Evolutionary conservation across 2,797 vertebrate genomes (phyloP).

Genomic region (Gallinago nigripennis): DNA sequence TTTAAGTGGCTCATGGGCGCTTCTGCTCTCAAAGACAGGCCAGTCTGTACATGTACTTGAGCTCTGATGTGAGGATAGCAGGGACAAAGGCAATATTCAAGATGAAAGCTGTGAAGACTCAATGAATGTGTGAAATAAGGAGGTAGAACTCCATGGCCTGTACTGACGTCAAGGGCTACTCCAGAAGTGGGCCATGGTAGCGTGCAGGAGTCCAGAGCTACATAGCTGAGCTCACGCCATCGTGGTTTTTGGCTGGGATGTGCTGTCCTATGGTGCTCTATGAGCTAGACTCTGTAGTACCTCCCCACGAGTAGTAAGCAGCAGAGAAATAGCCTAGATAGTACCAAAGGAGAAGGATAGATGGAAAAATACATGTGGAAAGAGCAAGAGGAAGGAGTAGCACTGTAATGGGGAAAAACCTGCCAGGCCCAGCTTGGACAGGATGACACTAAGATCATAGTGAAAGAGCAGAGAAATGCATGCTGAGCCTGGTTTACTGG

Average conservation of each 20-base stretch:
- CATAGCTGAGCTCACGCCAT: accelerated
- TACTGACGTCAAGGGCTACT: neutral
- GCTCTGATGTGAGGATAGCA: neutral
- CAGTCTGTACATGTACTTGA: neutral
- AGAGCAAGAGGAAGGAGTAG: neutral
- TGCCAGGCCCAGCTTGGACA: neutral
- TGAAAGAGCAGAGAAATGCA: neutral
- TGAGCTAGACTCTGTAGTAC: neutral
- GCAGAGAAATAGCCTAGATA: neutral
- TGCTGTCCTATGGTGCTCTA: neutral
- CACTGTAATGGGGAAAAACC: neutral
- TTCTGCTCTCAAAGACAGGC: neutral
- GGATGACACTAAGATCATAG: neutral
- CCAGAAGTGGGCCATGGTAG: neutral
- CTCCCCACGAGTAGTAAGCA: neutral
- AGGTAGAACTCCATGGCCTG: neutral
- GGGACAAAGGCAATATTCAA: neutral
- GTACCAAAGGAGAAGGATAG: neutral
- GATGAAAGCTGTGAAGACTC: neutral
- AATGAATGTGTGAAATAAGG: neutral
- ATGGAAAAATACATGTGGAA: neutral
- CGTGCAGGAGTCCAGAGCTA: neutral
- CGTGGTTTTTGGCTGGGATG: accelerated
- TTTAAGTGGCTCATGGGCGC: neutral
- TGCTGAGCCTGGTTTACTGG: neutral